Evolutionary conservation across 2,888 invertebrate genomes (phyloP).

Genomic region (Frankliniella intonsa): DNA sequence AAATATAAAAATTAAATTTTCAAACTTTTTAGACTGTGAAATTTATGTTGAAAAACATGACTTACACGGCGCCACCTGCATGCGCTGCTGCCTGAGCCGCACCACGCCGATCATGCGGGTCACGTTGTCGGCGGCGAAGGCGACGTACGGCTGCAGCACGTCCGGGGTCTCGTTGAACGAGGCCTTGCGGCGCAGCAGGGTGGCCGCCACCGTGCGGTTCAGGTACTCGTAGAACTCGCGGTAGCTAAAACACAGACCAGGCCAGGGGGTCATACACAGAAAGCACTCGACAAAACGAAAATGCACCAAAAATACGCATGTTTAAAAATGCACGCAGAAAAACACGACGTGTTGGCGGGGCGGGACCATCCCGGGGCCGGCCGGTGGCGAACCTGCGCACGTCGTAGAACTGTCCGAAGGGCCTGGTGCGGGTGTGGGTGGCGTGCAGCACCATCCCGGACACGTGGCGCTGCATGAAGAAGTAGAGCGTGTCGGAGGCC

Average conservation of each 20-base stretch:
- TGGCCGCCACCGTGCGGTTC: not conserved
- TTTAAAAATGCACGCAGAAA: too few species aligned
- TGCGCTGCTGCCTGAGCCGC: not conserved
- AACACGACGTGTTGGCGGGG: too few species aligned
- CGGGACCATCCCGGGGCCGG: too few species aligned
- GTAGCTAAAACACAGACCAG: not conserved
- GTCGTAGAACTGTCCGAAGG: slow-evolving; percentile 7
- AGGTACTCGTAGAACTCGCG: slow-evolving; percentile 4
- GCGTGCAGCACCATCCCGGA: slow-evolving; percentile 7
- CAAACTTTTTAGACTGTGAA: too few species aligned
- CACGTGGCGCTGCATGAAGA: slow-evolving; percentile 1
- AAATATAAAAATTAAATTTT: too few species aligned
- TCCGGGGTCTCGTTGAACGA: not conserved
- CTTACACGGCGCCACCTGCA: not conserved
- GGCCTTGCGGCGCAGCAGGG: not conserved
- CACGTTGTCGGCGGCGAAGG: slow-evolving; percentile 4
- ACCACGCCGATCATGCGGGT: slow-evolving; percentile 4
- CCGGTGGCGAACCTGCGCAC: not conserved
- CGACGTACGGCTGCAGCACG: not conserved
- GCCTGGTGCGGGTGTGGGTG: not conserved
- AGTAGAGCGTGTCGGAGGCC: slow-evolving; percentile 5
- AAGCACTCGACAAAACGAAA: too few species aligned
- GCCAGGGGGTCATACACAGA: too few species aligned
- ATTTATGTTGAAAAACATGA: not conserved
- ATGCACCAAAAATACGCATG: too few species aligned